phyloP scores from a whole-genome alignment of 2,797 vertebrate species.

The Coendou prehensilis region DNA sequence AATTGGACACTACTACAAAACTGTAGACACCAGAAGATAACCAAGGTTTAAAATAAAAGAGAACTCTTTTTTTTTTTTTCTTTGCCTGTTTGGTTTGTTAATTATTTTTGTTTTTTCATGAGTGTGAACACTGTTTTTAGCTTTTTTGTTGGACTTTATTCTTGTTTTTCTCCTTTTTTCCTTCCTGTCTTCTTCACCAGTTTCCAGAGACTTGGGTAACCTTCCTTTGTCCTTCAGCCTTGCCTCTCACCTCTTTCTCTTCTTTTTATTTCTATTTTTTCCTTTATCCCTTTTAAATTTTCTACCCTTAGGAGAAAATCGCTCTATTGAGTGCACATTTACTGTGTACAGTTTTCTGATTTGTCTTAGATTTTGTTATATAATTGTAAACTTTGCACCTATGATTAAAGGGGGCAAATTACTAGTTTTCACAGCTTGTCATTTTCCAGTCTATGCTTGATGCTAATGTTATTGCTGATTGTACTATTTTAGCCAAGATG shows the following conservation, averaged over 20 bases:
- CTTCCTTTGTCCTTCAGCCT: background rate
- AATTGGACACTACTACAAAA: background rate
- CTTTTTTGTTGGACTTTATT: background rate
- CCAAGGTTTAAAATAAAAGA: background rate
- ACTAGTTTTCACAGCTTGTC: background rate
- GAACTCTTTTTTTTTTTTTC: background rate
- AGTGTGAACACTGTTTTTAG: background rate
- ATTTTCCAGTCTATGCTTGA: background rate
- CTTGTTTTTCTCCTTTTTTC: background rate
- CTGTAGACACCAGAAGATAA: background rate
- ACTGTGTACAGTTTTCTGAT: background rate
- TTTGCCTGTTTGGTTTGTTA: background rate
- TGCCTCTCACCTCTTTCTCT: background rate
- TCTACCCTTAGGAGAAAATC: background rate
- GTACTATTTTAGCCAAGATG: background rate
- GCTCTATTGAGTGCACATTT: background rate
- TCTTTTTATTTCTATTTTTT: background rate
- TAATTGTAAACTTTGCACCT: background rate
- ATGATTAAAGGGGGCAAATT: background rate
- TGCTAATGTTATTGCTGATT: background rate
- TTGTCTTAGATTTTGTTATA: background rate
- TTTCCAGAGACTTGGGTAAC: background rate
- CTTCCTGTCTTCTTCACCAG: background rate
- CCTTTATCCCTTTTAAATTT: background rate
- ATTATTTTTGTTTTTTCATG: background rate